Conservation (phyloP, 2,113 vertebrate species). For the Psettodes erumei region DNA sequence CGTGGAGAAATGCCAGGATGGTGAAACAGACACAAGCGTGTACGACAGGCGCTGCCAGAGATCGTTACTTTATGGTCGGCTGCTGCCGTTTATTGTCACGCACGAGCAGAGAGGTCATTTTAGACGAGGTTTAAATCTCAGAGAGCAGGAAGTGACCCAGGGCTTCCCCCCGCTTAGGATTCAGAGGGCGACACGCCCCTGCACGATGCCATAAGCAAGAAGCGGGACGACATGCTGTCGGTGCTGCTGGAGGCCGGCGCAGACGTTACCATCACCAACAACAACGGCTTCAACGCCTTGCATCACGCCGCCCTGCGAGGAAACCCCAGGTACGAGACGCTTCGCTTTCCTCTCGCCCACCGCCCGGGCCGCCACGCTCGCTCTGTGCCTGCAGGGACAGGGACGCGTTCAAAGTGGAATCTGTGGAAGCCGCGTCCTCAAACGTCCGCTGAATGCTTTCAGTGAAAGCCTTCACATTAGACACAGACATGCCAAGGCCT, state of each 20-base stretch:
- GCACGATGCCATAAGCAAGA: slow-evolving; percentile 99
- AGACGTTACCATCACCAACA: slow-evolving; percentile 99
- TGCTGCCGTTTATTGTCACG: not conserved
- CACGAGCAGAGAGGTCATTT: not conserved
- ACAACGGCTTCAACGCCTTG: slow-evolving; percentile 98
- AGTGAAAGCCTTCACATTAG: not conserved
- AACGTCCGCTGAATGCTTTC: not conserved
- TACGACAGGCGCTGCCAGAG: not conserved
- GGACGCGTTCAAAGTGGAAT: slow-evolving; percentile 16
- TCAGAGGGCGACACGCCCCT: slow-evolving; percentile 98
- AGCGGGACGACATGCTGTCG: slow-evolving; percentile 97
- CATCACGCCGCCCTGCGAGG: slow-evolving; percentile 97
- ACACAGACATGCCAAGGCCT: not conserved
- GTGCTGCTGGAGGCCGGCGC: slow-evolving; percentile 96
- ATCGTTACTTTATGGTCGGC: not conserved
- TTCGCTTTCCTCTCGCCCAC: not conserved
- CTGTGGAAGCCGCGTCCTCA: not conserved
- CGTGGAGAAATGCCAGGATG: not conserved
- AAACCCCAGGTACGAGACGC: slow-evolving; percentile 91
- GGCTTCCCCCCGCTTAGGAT: slow-evolving; percentile 82
- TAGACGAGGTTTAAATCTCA: not conserved
- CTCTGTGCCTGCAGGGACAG: not conserved
- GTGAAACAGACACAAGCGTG: not conserved
- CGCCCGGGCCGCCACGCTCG: not conserved
- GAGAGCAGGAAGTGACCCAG: slow-evolving; percentile 9